Conservation (phyloP, 2,888 invertebrate species). For the Hoplodrina ambigua region DNA sequence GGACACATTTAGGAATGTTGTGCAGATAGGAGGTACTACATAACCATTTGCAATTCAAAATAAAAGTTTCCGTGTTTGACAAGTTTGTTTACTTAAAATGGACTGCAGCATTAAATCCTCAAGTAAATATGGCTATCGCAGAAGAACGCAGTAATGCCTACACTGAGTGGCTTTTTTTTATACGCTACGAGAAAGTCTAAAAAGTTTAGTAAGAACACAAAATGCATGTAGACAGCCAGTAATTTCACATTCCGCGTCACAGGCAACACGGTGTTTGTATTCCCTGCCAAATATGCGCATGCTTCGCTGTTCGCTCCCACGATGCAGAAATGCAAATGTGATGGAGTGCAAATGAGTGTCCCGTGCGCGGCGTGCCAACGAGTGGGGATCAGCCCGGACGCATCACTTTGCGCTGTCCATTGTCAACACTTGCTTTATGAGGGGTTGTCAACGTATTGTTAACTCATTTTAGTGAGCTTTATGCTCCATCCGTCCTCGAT, state of each 20-base stretch:
- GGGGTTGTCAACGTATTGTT: constrained; percentile 67
- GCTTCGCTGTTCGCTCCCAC: constrained; percentile 68
- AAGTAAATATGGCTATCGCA: constrained; percentile 17
- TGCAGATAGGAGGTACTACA: constrained; percentile 7
- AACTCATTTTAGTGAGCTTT: constrained; percentile 57
- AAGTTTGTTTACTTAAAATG: constrained; percentile 16
- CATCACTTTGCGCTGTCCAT: constrained; percentile 71
- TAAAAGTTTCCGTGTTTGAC: constrained; percentile 5
- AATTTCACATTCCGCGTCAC: constrained; percentile 42
- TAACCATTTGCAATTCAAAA: constrained; percentile 32
- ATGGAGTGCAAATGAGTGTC: constrained; percentile 75
- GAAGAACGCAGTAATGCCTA: background rate
- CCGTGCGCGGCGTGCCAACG: constrained; percentile 71
- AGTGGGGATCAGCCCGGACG: constrained; percentile 68
- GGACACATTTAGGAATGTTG: constrained; percentile 7
- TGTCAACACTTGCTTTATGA: constrained; percentile 70
- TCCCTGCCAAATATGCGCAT: constrained; percentile 64
- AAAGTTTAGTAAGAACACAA: constrained; percentile 29
- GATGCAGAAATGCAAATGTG: constrained; percentile 77
- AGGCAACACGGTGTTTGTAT: constrained; percentile 42
- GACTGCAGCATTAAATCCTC: constrained; percentile 1
- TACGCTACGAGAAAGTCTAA: constrained; percentile 8
- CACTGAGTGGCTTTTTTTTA: constrained; percentile 8
- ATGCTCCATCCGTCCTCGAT: constrained; percentile 56
- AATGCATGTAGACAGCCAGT: constrained; percentile 23